Evolutionary conservation across 2,113 vertebrate species (phyloP), one percentile per base, ranked within the genome.

Genomic region (Dromas ardeola): DNA sequence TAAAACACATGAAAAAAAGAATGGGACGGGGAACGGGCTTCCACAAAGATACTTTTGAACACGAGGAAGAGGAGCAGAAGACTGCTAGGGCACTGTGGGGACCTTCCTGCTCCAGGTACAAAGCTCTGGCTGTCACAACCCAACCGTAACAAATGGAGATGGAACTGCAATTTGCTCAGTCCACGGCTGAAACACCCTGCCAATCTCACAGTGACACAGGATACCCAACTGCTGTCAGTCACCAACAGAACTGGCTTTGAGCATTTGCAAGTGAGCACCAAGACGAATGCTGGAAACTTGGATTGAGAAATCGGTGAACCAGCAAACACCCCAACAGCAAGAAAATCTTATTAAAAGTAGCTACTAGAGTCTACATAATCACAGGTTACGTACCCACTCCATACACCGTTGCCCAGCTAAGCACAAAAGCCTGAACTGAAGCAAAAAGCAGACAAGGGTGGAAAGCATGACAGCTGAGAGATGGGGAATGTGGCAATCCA

Each of bases 201-300:
- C 79, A 82, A 13, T 34, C 62, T 32, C 15, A 38, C 29, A 63
- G 47, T 8, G 1, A 32, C 26, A 20, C 0, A 0, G 29, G 38
- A 38, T 20, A 30, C 63, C 62, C 10, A 10, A 2, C 63, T 52
- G 73, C 84, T 92, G 86, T 20, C 93, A 87, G 42, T 71, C 65
- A 93, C 23, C 95, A 77, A 16, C 34, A 80, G 20, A 50, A 85
- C 26, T 1, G 6, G 84, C 47, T 81, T 15, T 42, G 29, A 79
- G 29, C 59, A 52, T 62, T 56, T 32, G 18, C 42, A 56, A 52
- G 66, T 6, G 30, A 94, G 49, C 55, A 67, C 38, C 53, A 14
- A 88, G 17, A 52, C 10, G 8, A 49, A 42, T 23, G 8, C 15
- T 9, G 42, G 65, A 56, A 80, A 13, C 53, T 14, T 12, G 5